Evolutionary conservation across 2,888 invertebrate species (phyloP), one percentile per base, ranked within the genome.

Genomic region (Cotesia congregata): DNA sequence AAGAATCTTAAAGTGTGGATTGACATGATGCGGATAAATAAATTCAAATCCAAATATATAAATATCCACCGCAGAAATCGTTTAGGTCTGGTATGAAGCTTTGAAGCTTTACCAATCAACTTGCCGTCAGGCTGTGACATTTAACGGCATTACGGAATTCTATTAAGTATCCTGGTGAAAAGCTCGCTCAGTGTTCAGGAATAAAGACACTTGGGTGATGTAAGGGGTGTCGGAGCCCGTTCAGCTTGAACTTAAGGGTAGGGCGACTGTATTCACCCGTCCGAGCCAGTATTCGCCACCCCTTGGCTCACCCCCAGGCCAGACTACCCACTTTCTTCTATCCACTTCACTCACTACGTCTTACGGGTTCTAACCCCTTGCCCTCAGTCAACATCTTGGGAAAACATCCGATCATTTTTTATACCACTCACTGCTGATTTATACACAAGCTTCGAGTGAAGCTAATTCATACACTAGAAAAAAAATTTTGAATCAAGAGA

Each of bases 101-200:
- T 50, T 50, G 50, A 50, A 50, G 50, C 50, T 50, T 50, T 64
- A 72, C 72, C 72, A 72, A 72, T 64, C 72, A 72, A 72, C 77
- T 75, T 74, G 79, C 67, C 75, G 75, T 59, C 68, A 50, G 41
- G 72, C 83, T 82, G 84, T 83, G 87, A 86, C 86, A 84, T 87
- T 88, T 86, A 88, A 86, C 85, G 85, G 84, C 67, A 59, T 50
- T 50, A 50, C 39, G 87, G 85, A 87, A 88, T 88, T 84, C 85
- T 83, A 86, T 88, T 88, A 88, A 88, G 87, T 87, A 84, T 87
- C 84, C 50, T 84, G 82, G 85, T 88, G 87, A 88, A 88, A 87
- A 86, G 86, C 85, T 77, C 74, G 77, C 82, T 81, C 82, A 30
- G 81, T 82, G 83, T 74, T 80, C 80, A 83, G 82, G 85, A 83